Evolutionary conservation across 1,140 invertebrate species (phyloP).

Genomic region (Caenorhabditis inopinata): DNA sequence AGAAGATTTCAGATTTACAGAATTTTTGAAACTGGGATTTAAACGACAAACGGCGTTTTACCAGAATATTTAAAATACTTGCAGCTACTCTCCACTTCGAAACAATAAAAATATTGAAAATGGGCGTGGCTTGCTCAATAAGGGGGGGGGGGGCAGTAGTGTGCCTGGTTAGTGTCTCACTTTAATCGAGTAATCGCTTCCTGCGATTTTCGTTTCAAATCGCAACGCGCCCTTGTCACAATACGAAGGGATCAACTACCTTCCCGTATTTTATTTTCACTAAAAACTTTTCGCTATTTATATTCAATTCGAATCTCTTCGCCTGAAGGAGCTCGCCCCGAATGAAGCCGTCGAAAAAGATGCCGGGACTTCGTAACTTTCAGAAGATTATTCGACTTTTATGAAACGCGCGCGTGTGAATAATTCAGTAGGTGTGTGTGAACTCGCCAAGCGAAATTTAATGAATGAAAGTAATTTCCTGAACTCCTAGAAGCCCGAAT

Average conservation of each 20-base stretch:
- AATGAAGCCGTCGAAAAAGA: too few species aligned
- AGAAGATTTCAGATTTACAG: too few species aligned
- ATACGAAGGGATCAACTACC: too few species aligned
- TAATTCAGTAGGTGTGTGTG: background rate
- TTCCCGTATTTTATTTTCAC: constrained; percentile 13
- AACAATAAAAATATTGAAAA: too few species aligned
- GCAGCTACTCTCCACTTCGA: too few species aligned
- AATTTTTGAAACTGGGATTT: too few species aligned
- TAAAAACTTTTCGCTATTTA: background rate
- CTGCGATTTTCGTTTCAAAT: constrained; percentile 34
- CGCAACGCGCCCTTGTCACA: background rate
- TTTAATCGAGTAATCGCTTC: constrained; percentile 33
- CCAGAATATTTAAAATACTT: too few species aligned
- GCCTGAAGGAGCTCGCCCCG: too few species aligned
- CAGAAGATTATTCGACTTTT: constrained; percentile 24
- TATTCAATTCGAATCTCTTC: too few species aligned
- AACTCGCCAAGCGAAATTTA: background rate
- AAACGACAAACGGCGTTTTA: too few species aligned
- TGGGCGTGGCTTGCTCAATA: background rate
- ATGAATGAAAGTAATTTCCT: background rate
- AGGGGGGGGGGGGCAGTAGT: too few species aligned
- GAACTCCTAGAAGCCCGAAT: background rate
- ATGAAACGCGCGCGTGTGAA: constrained; percentile 23
- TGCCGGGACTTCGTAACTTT: too few species aligned
- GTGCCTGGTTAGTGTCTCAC: constrained; percentile 26